These are phyloP conservation scores for Drosophila suboccidentalis DNA, from an alignment of 2,888 invertebrate species.

Conservation along the genomic window DNA sequence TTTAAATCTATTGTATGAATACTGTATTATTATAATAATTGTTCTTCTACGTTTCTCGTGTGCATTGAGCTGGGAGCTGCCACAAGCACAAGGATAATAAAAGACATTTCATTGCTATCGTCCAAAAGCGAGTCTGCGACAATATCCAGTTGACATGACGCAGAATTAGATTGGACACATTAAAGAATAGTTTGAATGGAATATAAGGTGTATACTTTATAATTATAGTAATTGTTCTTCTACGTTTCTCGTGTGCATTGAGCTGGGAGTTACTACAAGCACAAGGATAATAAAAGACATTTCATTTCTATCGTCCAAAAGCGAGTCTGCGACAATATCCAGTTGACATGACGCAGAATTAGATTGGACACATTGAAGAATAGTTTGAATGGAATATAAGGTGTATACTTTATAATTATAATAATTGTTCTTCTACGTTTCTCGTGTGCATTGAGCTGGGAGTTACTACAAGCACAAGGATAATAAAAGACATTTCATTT, in stretches of 20 bases:
- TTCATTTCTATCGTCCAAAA: constrained; percentile 79
- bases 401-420: background rate
- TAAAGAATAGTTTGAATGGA: background rate
- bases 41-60: constrained; percentile 83
- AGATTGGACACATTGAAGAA: background rate
- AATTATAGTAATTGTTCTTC: constrained; percentile 61
- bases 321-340: constrained; percentile 78
- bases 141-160: constrained; percentile 64
- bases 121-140: constrained; percentile 82
- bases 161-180: constrained; percentile 45
- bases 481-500: constrained; percentile 76
- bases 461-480: constrained; percentile 79
- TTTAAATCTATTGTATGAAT: background rate
- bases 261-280: constrained; percentile 53
- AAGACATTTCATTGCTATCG: constrained; percentile 70
- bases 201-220: background rate
- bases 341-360: constrained; percentile 65
- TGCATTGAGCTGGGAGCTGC: constrained; percentile 56
- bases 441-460: constrained; percentile 73
- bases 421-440: constrained; percentile 81
- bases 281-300: constrained; percentile 83
- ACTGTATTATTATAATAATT: constrained; percentile 21
- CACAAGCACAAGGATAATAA: constrained; percentile 83
- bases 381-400: background rate
- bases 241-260: constrained; percentile 83